Evolutionary conservation across 2,797 vertebrate genomes (phyloP).

Genomic region (Gallinago solitaria): DNA sequence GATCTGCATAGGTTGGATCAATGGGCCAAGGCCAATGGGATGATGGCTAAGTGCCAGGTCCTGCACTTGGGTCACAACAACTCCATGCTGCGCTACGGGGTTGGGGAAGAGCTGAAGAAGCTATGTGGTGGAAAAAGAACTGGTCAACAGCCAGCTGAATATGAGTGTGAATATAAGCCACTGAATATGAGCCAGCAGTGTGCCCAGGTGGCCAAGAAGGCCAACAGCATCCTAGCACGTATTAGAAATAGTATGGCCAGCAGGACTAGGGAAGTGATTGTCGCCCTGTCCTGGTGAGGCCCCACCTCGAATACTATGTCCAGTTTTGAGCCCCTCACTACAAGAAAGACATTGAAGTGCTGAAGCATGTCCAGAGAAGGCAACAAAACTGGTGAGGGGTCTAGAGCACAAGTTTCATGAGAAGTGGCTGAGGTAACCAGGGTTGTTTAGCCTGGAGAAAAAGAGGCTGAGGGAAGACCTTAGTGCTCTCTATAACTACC

Average conservation of each 20-base stretch:
- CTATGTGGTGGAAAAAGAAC: neutral
- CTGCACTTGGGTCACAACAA: neutral
- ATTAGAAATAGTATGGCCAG: neutral
- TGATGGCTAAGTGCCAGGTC: neutral
- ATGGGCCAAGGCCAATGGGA: neutral
- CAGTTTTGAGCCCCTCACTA: neutral
- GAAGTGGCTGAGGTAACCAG: neutral
- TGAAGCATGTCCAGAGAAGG: neutral
- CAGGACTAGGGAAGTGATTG: neutral
- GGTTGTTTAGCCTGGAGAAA: neutral
- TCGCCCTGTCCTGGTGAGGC: neutral
- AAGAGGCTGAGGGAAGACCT: neutral
- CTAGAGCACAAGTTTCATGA: neutral
- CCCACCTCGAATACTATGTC: neutral
- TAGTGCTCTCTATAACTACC: neutral
- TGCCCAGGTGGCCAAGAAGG: neutral
- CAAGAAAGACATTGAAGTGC: neutral
- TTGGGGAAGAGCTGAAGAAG: neutral
- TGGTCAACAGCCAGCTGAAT: neutral
- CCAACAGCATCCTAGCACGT: neutral
- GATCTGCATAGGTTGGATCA: neutral
- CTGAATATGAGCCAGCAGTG: neutral
- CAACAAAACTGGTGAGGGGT: neutral
- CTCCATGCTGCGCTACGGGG: neutral
- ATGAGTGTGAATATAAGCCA: neutral